Percentiles rank a stretch among this genome's conserved stretches.
These are phyloP conservation scores for Philotrypesis tridentata DNA, from an alignment of 1,140 invertebrate species.

Conservation along the genomic window DNA sequence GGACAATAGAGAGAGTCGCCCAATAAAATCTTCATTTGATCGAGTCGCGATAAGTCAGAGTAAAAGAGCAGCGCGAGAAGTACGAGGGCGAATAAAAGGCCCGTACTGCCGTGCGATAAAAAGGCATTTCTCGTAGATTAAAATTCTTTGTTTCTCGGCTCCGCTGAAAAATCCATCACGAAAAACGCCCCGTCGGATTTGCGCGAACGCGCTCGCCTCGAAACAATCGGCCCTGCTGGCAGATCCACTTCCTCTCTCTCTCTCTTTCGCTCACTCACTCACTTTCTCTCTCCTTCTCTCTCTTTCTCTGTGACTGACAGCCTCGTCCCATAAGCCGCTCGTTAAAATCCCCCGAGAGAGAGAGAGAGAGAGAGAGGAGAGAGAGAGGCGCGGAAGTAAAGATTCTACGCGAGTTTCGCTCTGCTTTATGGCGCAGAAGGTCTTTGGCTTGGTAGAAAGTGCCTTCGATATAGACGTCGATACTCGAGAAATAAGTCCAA, in stretches of 20 bases:
- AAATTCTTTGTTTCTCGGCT: constrained; percentile 15
- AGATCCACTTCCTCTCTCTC: no score
- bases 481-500: constrained; percentile 9
- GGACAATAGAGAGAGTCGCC: neutral
- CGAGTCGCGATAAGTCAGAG: constrained; percentile 47
- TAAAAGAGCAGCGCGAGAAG: constrained; percentile 29
- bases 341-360: constrained; percentile 30
- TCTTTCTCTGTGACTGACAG: constrained; percentile 43
- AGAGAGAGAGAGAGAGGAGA: neutral
- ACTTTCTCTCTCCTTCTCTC: no score
- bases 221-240: constrained; percentile 22
- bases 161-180: constrained; percentile 22
- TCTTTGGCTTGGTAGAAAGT: neutral
- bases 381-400: neutral
- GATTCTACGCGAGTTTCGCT: neutral
- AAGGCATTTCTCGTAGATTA: constrained; percentile 27
- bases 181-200: constrained; percentile 8
- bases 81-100: neutral
- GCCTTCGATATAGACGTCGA: constrained; percentile 24
- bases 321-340: constrained; percentile 34
- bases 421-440: constrained; percentile 32
- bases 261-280: no score
- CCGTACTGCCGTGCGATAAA: neutral
- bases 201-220: no score
- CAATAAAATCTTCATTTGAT: constrained; percentile 51